Conservation (phyloP, 2,888 invertebrate species). For the Villa cingulata region DNA sequence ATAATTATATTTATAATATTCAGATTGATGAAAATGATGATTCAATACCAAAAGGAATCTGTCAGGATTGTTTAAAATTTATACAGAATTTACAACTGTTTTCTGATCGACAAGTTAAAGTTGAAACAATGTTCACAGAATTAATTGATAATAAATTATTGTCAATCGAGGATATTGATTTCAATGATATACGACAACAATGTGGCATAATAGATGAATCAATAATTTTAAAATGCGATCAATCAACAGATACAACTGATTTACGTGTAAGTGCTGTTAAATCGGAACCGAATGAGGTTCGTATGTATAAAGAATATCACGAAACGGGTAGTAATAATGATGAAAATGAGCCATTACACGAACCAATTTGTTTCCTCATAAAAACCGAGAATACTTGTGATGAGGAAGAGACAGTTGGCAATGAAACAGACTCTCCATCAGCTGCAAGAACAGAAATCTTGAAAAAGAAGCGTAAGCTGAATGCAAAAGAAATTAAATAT, state of each 20-base stretch:
- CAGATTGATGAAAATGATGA: neutral
- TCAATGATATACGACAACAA: constrained; percentile 4
- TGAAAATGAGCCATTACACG: neutral
- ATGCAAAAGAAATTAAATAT: too few relatives aligned
- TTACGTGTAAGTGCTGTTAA: neutral
- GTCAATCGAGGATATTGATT: neutral
- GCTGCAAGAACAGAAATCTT: too few relatives aligned
- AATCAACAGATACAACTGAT: constrained; percentile 11
- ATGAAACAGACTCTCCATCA: too few relatives aligned
- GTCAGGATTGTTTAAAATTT: neutral
- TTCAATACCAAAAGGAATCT: neutral
- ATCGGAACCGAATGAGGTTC: neutral
- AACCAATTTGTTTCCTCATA: neutral
- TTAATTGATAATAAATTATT: constrained; percentile 3
- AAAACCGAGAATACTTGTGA: neutral
- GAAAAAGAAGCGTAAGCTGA: too few relatives aligned
- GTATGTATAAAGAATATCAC: neutral
- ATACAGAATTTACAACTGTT: neutral
- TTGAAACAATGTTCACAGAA: neutral
- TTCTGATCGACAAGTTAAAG: neutral
- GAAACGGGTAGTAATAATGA: neutral
- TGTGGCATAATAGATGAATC: constrained; percentile 4
- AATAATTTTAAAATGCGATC: constrained; percentile 1
- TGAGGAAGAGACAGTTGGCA: neutral
- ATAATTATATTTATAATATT: neutral